These are phyloP conservation scores for Dolichoris vasculosae DNA, from an alignment of 1,140 invertebrate species.

Conservation along the genomic window DNA sequence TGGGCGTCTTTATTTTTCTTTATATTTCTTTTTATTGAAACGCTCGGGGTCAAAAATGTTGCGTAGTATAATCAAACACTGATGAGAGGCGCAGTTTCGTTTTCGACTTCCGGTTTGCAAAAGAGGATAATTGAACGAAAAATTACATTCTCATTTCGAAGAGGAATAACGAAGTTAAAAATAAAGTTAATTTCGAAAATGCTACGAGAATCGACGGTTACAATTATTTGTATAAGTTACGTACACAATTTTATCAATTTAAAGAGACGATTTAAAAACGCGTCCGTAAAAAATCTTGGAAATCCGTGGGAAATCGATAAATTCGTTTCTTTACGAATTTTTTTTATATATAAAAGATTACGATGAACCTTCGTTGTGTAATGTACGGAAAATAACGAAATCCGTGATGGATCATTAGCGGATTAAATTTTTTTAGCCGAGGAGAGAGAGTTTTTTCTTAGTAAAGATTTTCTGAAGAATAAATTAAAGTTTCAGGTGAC, in stretches of 20 bases:
- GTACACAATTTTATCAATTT: not conserved
- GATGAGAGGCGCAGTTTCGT: constrained; percentile 64
- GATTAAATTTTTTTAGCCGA: not conserved
- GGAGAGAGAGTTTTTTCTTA: no score
- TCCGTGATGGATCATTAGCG: not conserved
- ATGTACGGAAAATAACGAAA: no score
- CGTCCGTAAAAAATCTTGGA: no score
- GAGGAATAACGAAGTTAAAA: not conserved
- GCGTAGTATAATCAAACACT: constrained; percentile 74
- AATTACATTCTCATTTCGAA: not conserved
- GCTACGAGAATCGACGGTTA: constrained; percentile 19
- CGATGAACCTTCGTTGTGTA: not conserved
- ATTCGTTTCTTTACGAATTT: not conserved
- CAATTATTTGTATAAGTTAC: constrained; percentile 30
- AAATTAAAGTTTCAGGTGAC: not conserved
- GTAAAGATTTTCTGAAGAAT: no score
- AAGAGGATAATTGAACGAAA: not conserved
- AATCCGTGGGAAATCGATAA: not conserved
- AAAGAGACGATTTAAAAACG: no score
- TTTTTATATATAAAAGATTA: not conserved
- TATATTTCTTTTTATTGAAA: constrained; percentile 3
- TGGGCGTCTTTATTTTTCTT: constrained; percentile 55
- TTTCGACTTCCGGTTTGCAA: constrained; percentile 59
- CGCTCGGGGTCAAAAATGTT: constrained; percentile 67
- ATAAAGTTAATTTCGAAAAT: not conserved